These are phyloP conservation scores for Ligdia adustata DNA, from an alignment of 2,888 invertebrate species.

Conservation along the genomic window DNA sequence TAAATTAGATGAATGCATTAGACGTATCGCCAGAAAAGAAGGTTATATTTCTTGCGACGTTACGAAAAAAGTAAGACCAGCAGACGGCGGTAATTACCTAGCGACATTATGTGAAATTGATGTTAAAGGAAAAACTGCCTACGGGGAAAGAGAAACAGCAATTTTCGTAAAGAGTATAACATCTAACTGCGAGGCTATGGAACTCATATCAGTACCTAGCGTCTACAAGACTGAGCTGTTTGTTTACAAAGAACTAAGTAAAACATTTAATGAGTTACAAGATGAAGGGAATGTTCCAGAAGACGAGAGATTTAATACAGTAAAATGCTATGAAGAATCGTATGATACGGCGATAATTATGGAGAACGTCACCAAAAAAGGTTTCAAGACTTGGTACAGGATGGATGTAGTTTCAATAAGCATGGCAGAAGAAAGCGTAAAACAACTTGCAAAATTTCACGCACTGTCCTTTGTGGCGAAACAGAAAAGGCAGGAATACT, in stretches of 20 bases:
- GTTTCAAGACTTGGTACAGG: slow-evolving; percentile 48
- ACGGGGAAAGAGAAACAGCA: slow-evolving; percentile 48
- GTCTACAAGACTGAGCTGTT: slow-evolving; percentile 48
- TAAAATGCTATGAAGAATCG: slow-evolving; percentile 50
- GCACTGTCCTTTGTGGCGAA: slow-evolving; percentile 53
- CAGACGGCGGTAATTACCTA: slow-evolving; percentile 56
- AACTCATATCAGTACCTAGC: slow-evolving; percentile 37
- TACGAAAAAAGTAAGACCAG: slow-evolving; percentile 35
- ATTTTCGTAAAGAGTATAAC: slow-evolving; percentile 55
- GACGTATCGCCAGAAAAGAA: slow-evolving; percentile 37
- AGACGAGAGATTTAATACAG: slow-evolving; percentile 48
- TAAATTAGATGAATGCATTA: slow-evolving; percentile 36
- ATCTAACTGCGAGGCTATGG: slow-evolving; percentile 29
- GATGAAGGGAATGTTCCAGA: slow-evolving; percentile 47
- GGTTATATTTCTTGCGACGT: slow-evolving; percentile 42
- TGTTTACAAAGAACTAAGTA: slow-evolving; percentile 51
- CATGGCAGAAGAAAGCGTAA: slow-evolving; percentile 52
- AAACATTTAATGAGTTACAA: slow-evolving; percentile 51
- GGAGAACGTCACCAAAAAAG: slow-evolving; percentile 54
- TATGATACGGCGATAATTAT: slow-evolving; percentile 49
- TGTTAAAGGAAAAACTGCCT: slow-evolving; percentile 49
- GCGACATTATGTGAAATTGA: slow-evolving; percentile 50
- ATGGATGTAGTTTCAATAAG: slow-evolving; percentile 49
- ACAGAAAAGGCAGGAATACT: slow-evolving; percentile 47
- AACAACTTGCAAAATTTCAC: slow-evolving; percentile 62